Base-by-base conservation (phyloP, 2,888 invertebrate genomes). In the Lithosia quadra region DNA sequence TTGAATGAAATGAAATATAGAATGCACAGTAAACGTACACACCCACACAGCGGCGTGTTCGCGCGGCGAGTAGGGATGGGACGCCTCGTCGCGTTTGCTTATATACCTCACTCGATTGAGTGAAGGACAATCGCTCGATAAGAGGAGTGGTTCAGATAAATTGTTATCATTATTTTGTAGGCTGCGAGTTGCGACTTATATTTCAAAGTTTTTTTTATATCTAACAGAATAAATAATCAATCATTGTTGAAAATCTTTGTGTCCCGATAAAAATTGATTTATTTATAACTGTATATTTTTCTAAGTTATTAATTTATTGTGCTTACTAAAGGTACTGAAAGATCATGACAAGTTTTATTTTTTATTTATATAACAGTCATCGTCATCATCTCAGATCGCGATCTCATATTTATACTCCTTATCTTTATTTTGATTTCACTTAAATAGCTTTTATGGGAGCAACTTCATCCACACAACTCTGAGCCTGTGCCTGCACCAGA, bases 1-100 rank as follows among this genome's bases (percentile, higher is more conserved):
- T 73, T 74, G 76, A 81, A 76, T 72, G 80, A 76, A 73, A 74
- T 74, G 78, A 80, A 79, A 72, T 73, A 64, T 67, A 39, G 22
- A 58, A 58, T 33, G 21, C 58, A 53, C 66, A 60, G 34, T 24
- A 36, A 24, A n/a, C n/a, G n/a, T n/a, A n/a, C n/a, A n/a, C n/a
- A n/a, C n/a, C n/a, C 64, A 24, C 33, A 36, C 60, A 57, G 24
- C n/a, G n/a, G 62, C 76, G 72, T 33, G 71, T 66, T 65, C 67
- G 73, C 69, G 76, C 74, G 73, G 68, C 58, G 72, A 80, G 71
- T 82, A 83, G 83, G 79, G 84, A 81, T 81, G 82, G 73, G 74
- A 77, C 73, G 64, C 68, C 56, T 58, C 64, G 69, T 64, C 72
- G 64, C 74, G 71, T 72, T 73, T 74, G 65, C 77, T 80, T 83